Evolutionary conservation across 2,888 invertebrate species (phyloP), one percentile per base, ranked within the genome.

Genomic region (Cecidostiba fungosa): DNA sequence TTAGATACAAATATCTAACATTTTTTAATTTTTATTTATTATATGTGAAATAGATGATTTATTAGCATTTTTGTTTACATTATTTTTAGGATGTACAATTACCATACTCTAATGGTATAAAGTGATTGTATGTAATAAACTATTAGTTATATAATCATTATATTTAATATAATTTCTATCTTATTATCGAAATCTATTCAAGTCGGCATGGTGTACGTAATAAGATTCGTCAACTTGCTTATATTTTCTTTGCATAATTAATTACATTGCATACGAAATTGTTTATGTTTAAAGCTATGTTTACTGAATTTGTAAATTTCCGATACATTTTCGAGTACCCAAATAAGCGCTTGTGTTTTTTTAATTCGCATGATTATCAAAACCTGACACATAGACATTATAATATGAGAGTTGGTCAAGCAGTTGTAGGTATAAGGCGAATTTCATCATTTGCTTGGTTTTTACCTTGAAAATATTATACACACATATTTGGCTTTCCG

Each of bases 331-430:
- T 69, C 12, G 29, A 39, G 6, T 81, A 39, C 19, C 29, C 47
- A 43, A 74, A 50, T 23, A 69, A 66, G 80, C 72, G 36, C 16
- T 70, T 62, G 16, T 76, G 26, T 23, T 36, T 43, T 62, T 62
- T 29, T 62, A 47, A 86, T 43, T 88, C 88, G 87, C 50, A 47
- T 66, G 72, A 36, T 82, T 66, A 76, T 74, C 26, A 89, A 88
- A 85, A 81, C 87, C 80, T 88, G 81, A 88, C 83, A 82, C 87
- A 89, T 43, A 6, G 5, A 59, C 54, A 59, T n/a, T n/a, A 59
- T 19, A 19, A 88, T 87, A 86, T 85, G 86, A 90, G 89, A 90
- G 89, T 90, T 90, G 89, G 89, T 90, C 89, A 90, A 90, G 88
- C 89, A 86, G 74, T 86, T 88, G 47, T 86, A 54, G 54, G 16